Evolutionary conservation across 1,140 invertebrate species (phyloP), one percentile per base, ranked within the genome.

Genomic region (Neodiprion virginianus): DNA sequence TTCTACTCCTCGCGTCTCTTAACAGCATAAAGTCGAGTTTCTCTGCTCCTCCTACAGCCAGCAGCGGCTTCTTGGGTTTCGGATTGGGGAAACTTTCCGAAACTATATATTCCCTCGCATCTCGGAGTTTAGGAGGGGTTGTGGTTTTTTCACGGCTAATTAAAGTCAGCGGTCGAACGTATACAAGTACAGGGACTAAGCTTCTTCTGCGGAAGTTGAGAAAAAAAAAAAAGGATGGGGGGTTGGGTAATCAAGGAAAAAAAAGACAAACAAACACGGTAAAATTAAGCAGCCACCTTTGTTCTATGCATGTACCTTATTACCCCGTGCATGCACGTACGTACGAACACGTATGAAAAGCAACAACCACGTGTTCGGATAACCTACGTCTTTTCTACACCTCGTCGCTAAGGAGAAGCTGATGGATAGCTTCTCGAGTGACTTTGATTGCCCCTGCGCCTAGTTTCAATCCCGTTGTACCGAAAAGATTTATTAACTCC

Each of bases 131-230:
- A 61, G 53, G 53, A 40, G 53, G 53, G 53, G 11, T 61, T 61
- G 53, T 61, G 53, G 53, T 61, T 61, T 61, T 61, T 61, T 61
- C 53, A 61, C n/a, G 53, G 53, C 53, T 17, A 61, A 61, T 61
- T 61, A 61, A 61, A 61, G 53, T 61, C 53, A 8, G 53, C 8
- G 53, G 28, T 40, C 3, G n/a, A 9, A 9, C 4, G 53, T 14
- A 8, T 14, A 61, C 11, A 61, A 61, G 11, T 40, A 5, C 28
- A 40, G 28, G 28, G 28, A 40, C 28, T 40, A 40, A 40, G 28
- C 17, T 21, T 21, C 17, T 40, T 40, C 28, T 40, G 28, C 28
- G 5, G 28, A 40, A 40, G 28, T 40, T 40, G 5, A 5, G 28
- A 5, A 5, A 40, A 40, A 40, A 17, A 40, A 40, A 3, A 40